Evolutionary conservation across 2,113 vertebrate genomes (phyloP).

Genomic region (Lagopus leucura): DNA sequence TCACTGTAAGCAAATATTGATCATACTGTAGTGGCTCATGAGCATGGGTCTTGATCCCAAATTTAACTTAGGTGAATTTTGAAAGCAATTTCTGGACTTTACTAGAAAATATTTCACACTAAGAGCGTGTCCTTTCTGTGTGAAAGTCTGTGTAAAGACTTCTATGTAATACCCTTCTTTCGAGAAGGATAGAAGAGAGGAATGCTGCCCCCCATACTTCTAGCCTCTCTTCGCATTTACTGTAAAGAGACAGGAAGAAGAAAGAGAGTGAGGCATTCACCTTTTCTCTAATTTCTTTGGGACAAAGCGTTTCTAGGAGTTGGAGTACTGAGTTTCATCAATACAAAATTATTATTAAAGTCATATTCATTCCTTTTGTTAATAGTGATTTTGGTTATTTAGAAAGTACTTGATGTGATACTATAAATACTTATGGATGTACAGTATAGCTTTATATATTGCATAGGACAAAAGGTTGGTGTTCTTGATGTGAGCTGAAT

Average conservation of each 20-base stretch:
- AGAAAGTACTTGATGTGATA: neutral
- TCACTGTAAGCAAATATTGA: neutral
- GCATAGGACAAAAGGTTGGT: neutral
- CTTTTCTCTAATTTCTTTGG: neutral
- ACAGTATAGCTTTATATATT: neutral
- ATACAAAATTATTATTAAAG: neutral
- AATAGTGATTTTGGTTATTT: neutral
- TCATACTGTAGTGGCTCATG: neutral
- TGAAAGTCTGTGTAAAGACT: neutral
- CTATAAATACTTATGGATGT: neutral
- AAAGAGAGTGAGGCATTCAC: neutral
- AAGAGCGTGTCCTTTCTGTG: neutral
- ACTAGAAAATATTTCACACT: neutral
- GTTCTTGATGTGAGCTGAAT: neutral
- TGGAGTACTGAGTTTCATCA: neutral
- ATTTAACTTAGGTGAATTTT: neutral
- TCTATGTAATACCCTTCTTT: neutral
- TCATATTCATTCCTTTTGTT: neutral
- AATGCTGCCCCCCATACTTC: fast-evolving
- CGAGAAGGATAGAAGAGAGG: neutral
- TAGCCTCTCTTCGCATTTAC: neutral
- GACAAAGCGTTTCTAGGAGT: neutral
- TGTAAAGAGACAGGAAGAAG: neutral
- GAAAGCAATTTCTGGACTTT: neutral
- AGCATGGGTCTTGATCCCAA: neutral